phyloP scores from a whole-genome alignment of 2,888 invertebrate genomes.

The Pollenia angustigena region DNA sequence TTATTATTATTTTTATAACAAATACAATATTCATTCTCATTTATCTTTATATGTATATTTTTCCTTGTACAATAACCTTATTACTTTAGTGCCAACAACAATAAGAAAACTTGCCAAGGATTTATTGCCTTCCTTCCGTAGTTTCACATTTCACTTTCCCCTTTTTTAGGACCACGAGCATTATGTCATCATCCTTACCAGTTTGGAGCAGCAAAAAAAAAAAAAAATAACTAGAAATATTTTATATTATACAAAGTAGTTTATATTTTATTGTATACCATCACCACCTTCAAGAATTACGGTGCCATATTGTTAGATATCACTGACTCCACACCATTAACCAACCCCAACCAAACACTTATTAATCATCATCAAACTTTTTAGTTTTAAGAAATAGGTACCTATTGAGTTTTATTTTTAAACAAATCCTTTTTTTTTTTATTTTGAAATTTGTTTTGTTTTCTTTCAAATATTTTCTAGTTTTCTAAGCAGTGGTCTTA shows the following conservation, averaged over 20 bases:
- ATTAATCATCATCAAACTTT: conserved; percentile 27
- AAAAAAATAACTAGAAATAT: neutral
- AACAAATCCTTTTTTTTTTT: no score
- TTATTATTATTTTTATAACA: neutral
- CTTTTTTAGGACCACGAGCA: conserved; percentile 14
- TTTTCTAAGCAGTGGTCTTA: conserved; percentile 56
- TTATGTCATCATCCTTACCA: conserved; percentile 53
- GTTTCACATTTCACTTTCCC: conserved; percentile 8
- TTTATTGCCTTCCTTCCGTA: conserved; percentile 26
- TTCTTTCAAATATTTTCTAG: neutral
- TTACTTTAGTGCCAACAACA: conserved; percentile 24
- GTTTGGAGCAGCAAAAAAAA: conserved; percentile 14
- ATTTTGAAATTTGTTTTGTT: neutral
- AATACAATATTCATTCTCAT: neutral
- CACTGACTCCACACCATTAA: neutral
- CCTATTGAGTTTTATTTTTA: neutral
- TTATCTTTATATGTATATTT: neutral
- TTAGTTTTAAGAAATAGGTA: neutral
- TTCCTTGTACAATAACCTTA: conserved; percentile 44
- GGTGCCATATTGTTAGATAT: conserved; percentile 15
- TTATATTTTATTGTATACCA: neutral
- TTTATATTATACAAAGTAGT: conserved; percentile 7
- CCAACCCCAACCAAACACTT: neutral
- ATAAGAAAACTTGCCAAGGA: conserved; percentile 46
- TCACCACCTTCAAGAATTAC: conserved; percentile 1